These are phyloP conservation scores for Haliclona indistincta DNA, from an alignment of 37 sponge, comb jelly and placozoan genomes.

Conservation along the genomic window DNA sequence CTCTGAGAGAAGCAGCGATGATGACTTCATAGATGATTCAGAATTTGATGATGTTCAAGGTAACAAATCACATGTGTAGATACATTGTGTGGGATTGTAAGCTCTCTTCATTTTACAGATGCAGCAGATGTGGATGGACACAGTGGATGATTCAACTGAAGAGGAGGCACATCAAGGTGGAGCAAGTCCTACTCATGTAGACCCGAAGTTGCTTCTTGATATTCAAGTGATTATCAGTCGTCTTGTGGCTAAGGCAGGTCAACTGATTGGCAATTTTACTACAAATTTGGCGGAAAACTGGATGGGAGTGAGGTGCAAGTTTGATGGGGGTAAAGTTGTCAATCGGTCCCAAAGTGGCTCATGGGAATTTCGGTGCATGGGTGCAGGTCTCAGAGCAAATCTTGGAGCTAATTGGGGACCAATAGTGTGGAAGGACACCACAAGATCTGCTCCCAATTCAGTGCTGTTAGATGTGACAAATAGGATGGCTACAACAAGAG, in stretches of 20 bases:
- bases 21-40: too few relatives aligned
- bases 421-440: neutral
- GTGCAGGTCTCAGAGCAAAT: slow-evolving; percentile 29
- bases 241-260: slow-evolving; percentile 6
- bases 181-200: too few relatives aligned
- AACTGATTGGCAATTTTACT: slow-evolving; percentile 20
- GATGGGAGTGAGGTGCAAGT: slow-evolving; percentile 25
- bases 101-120: too few relatives aligned
- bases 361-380: slow-evolving; percentile 26
- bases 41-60: too few relatives aligned
- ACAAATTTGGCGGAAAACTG: slow-evolving; percentile 31
- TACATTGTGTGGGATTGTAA: too few relatives aligned
- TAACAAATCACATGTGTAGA: too few relatives aligned
- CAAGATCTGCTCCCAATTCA: neutral
- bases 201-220: slow-evolving; percentile 1
- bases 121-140: too few relatives aligned
- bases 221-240: neutral
- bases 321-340: slow-evolving; percentile 32
- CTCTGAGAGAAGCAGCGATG: too few relatives aligned
- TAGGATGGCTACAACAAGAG: neutral
- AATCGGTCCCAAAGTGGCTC: slow-evolving; percentile 29
- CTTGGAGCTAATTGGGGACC: slow-evolving; percentile 15
- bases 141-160: too few relatives aligned
- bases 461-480: neutral
- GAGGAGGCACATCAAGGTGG: too few relatives aligned